phyloP scores from a whole-genome alignment of 2,113 vertebrate species.

The Phrynocephalus versicolor region DNA sequence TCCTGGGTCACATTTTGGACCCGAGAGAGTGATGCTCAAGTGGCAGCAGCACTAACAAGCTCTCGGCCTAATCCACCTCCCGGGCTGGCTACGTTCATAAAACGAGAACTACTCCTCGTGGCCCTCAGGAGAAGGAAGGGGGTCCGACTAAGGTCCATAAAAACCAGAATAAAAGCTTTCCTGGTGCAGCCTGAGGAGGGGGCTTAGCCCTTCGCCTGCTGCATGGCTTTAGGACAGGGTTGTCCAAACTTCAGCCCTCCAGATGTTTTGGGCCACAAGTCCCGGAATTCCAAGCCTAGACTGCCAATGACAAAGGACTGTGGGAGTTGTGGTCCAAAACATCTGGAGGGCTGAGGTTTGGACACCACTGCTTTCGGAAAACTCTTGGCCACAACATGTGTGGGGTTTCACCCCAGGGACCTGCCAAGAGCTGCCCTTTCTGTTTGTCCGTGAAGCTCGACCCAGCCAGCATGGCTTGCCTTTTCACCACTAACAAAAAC shows the following conservation, averaged over 20 bases:
- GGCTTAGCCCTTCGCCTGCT: neutral
- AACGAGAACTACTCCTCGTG: neutral
- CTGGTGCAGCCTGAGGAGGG: neutral
- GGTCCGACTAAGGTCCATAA: neutral
- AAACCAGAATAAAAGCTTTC: neutral
- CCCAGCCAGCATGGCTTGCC: constrained; percentile 4
- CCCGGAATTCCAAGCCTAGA: too few relatives aligned
- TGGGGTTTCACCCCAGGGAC: neutral
- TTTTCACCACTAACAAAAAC: neutral
- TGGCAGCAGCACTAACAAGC: neutral
- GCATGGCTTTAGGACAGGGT: neutral
- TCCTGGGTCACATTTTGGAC: too few relatives aligned
- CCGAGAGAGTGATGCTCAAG: neutral
- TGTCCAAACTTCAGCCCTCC: too few relatives aligned
- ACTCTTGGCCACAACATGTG: neutral
- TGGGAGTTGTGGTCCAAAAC: too few relatives aligned
- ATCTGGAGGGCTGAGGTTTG: too few relatives aligned
- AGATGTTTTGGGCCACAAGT: too few relatives aligned
- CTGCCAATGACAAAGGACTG: too few relatives aligned
- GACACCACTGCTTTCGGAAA: too few relatives aligned
- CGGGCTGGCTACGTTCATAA: neutral
- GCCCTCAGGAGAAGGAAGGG: neutral
- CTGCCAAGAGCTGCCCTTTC: neutral
- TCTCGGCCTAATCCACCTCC: constrained; percentile 31
- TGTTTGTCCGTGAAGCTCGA: neutral